phyloP scores from a whole-genome alignment of 2,113 vertebrate species.

The Jaculus jaculus region DNA sequence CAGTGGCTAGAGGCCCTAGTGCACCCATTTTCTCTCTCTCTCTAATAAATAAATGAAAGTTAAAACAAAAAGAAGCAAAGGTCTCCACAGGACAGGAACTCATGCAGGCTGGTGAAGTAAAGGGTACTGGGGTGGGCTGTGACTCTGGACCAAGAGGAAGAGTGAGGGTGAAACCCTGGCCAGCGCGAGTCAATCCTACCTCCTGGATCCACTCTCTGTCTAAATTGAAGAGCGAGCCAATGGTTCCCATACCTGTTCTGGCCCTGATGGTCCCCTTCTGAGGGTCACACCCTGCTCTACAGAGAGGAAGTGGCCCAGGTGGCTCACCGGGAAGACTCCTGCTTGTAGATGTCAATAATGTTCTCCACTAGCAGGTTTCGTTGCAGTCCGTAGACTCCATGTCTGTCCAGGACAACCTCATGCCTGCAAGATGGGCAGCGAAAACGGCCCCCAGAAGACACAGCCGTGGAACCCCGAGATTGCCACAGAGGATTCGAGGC shows the following conservation, averaged over 20 bases:
- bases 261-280: no score
- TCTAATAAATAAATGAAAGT: no score
- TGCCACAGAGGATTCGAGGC: slow-evolving; percentile 92
- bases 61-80: background rate
- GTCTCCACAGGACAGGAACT: background rate
- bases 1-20: no score
- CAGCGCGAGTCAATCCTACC: background rate
- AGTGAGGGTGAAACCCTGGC: background rate
- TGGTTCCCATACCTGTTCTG: no score
- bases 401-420: slow-evolving; percentile 92
- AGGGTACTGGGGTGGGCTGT: background rate
- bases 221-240: no score
- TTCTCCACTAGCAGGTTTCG: slow-evolving; percentile 95
- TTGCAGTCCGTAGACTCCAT: slow-evolving; percentile 92
- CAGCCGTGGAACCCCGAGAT: slow-evolving; percentile 86
- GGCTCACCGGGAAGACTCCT: slow-evolving; percentile 88
- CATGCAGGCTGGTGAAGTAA: background rate
- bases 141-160: background rate
- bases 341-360: slow-evolving; percentile 94
- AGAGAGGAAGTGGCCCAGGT: background rate
- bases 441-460: slow-evolving; percentile 90
- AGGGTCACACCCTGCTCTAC: background rate
- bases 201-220: no score
- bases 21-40: no score
- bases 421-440: slow-evolving; percentile 94